These are phyloP conservation scores for Synchiropus splendidus DNA, from an alignment of 2,113 vertebrate genomes.

Conservation along the genomic window DNA sequence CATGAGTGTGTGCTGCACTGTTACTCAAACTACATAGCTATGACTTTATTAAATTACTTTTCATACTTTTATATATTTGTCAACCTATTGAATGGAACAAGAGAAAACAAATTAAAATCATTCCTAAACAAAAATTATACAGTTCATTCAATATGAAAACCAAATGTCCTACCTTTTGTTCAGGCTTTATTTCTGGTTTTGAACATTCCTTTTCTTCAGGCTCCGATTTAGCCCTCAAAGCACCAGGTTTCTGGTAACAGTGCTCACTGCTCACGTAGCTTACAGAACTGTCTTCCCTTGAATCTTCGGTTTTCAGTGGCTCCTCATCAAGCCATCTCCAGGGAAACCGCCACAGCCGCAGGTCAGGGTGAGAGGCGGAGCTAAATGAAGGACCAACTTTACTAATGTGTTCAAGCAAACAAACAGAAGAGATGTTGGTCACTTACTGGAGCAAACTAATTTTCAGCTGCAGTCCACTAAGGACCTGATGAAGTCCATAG, in stretches of 20 bases:
- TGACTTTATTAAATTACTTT: too few species aligned
- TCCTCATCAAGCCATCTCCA: constrained; percentile 77
- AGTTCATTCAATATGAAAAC: too few species aligned
- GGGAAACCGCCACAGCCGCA: constrained; percentile 88
- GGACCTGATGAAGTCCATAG: constrained; percentile 78
- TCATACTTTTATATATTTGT: too few species aligned
- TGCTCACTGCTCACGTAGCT: constrained; percentile 96
- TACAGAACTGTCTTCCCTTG: constrained; percentile 27
- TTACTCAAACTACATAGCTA: too few species aligned
- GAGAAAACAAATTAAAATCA: too few species aligned
- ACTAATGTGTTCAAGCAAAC: accelerated
- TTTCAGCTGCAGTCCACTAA: constrained; percentile 88
- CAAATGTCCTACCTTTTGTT: neutral
- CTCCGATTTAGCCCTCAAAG: constrained; percentile 63
- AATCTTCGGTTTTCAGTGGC: constrained; percentile 11
- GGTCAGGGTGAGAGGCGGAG: constrained; percentile 81
- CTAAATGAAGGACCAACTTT: constrained; percentile 46
- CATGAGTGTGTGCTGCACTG: constrained; percentile 6
- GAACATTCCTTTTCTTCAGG: neutral
- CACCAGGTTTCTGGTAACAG: constrained; percentile 94
- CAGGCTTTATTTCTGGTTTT: neutral
- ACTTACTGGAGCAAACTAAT: constrained; percentile 91
- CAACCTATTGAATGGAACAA: too few species aligned
- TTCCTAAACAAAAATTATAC: too few species aligned
- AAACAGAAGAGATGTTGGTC: too few species aligned